These are phyloP conservation scores for Noctua janthina DNA, from an alignment of 2,888 invertebrate species.

Conservation along the genomic window DNA sequence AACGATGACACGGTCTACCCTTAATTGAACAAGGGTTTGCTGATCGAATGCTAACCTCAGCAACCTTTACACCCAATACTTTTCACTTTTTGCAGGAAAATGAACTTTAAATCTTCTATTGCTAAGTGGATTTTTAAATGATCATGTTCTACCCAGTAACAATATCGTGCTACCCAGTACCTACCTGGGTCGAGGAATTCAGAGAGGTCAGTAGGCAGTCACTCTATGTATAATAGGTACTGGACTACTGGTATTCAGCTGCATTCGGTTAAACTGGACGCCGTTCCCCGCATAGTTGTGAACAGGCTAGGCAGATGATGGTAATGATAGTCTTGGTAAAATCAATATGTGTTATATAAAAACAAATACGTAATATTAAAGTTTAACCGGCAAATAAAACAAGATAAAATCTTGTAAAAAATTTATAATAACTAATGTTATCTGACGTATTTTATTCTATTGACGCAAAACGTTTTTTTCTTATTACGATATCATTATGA, in stretches of 20 bases:
- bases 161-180: not conserved
- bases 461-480: constrained; percentile 50
- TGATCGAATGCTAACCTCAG: constrained; percentile 17
- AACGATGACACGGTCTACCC: not conserved
- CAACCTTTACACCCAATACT: not conserved
- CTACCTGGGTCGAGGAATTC: not conserved
- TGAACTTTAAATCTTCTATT: not conserved
- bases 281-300: not conserved
- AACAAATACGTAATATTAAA: not conserved
- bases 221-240: not conserved
- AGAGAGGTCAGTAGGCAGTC: not conserved
- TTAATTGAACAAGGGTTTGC: constrained; percentile 20
- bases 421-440: not conserved
- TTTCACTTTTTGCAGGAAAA: not conserved
- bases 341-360: not conserved
- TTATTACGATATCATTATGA: constrained; percentile 3
- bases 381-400: not conserved
- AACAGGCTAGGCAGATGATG: not conserved
- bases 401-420: constrained; percentile 1
- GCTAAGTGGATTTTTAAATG: not conserved
- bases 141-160: not conserved
- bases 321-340: not conserved
- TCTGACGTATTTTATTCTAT: constrained; percentile 24
- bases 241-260: not conserved
- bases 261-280: not conserved